Percentiles rank a stretch among this genome's conserved stretches.
Evolutionary conservation across 2,888 invertebrate genomes (phyloP).

Genomic region (Trichopria drosophilae): DNA sequence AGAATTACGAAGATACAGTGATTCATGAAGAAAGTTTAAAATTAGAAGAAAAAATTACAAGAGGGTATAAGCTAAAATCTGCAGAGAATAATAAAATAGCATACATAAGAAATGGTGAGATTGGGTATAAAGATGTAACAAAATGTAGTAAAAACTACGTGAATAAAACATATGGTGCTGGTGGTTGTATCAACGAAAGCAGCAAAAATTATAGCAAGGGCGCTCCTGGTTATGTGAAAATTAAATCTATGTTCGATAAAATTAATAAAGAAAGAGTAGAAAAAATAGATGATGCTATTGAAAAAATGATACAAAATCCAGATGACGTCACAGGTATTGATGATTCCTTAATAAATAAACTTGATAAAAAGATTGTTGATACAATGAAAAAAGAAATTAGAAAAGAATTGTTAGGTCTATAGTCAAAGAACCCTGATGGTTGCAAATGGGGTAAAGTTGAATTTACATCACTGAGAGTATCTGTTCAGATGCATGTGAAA

Average conservation of each 20-base stretch:
- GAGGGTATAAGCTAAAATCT: slow-evolving; percentile 10
- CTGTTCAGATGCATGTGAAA: too few relatives aligned
- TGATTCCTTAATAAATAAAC: too few relatives aligned
- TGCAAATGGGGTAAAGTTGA: too few relatives aligned
- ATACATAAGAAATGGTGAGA: slow-evolving; percentile 22
- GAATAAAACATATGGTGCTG: slow-evolving; percentile 21
- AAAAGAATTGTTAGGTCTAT: slow-evolving; percentile 18
- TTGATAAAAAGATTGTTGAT: slow-evolving; percentile 10
- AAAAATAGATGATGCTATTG: slow-evolving; percentile 16
- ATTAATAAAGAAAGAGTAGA: slow-evolving; percentile 12
- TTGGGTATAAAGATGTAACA: slow-evolving; percentile 10
- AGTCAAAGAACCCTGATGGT: too few relatives aligned
- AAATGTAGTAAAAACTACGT: slow-evolving; percentile 8
- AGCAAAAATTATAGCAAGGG: slow-evolving; percentile 13
- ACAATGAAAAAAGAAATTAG: slow-evolving; percentile 14
- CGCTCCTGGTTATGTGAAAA: slow-evolving; percentile 18
- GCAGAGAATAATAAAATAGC: slow-evolving; percentile 21
- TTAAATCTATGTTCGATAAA: slow-evolving; percentile 10
- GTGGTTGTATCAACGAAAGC: slow-evolving; percentile 21
- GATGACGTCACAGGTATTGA: too few relatives aligned
- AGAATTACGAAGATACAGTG: slow-evolving; percentile 11
- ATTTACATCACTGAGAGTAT: too few relatives aligned
- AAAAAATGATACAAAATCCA: slow-evolving; percentile 14
- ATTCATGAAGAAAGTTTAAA: slow-evolving; percentile 16
- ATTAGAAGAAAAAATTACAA: slow-evolving; percentile 7